Evolutionary conservation across 2,888 invertebrate species (phyloP), one percentile per base, ranked within the genome.

Genomic region (Malacosoma neustria): DNA sequence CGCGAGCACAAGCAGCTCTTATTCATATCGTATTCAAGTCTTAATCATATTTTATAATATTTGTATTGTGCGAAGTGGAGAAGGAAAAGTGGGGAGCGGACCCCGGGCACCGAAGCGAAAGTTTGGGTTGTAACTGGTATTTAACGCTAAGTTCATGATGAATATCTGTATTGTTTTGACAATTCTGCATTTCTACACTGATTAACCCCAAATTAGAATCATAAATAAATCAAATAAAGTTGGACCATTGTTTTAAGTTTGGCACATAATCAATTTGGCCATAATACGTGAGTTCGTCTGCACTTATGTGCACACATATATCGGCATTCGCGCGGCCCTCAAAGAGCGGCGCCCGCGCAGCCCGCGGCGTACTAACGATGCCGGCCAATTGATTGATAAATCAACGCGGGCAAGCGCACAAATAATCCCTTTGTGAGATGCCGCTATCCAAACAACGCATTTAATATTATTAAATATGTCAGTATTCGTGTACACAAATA

Each of bases 301-400:
- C n/a, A n/a, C n/a, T n/a, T n/a, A n/a, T n/a, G 9, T 22, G 9
- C 22, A 7, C 7, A 2, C 22, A 3, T 4, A 9, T 9, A 22
- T 22, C 22, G 22, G 22, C 22, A 22, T 22, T 22, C 22, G 22
- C 22, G 22, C 22, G 22, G 22, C 22, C 22, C 22, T 7, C 22
- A 58, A 58, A 42, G 39, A 40, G 29, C 46, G 46, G 48, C 46
- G 50, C 46, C 44, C 40, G 47, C 45, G 41, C 48, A 14, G 56
- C 61, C 58, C 55, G 57, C 55, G 57, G 59, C 59, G 52, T 49
- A 43, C 55, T 58, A 60, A 61, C 61, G 61, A 59, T 47, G 37
- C 48, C 22, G 45, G 33, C 39, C 54, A 51, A 55, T 57, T 62
- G 61, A 65, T 65, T 63, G 61, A 60, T 63, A 61, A 63, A 65